Conservation (phyloP, 1,140 invertebrate species). For the Maconellicoccus hirsutus region DNA sequence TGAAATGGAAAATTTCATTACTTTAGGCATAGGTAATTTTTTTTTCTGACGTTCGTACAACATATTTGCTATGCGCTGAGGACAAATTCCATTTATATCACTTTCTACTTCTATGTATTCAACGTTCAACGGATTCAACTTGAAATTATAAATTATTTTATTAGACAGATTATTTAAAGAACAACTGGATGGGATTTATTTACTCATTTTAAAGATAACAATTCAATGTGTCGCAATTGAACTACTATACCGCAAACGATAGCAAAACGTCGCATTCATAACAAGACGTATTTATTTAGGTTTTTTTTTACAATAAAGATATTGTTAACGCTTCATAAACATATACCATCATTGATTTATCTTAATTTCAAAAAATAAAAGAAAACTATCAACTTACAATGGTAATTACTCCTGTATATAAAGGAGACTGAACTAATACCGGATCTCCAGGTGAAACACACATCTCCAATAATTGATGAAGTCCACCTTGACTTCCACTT, state of each 20-base stretch:
- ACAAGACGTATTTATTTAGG: no score
- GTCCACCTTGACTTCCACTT: constrained; percentile 60
- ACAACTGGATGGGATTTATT: no score
- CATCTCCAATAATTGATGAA: constrained; percentile 58
- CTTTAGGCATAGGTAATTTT: constrained; percentile 34
- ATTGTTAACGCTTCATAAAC: no score
- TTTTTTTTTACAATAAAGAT: no score
- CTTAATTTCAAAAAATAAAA: no score
- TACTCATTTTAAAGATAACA: no score
- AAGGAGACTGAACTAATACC: constrained; percentile 53
- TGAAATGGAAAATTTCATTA: constrained; percentile 24
- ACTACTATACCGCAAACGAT: no score
- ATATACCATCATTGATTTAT: no score
- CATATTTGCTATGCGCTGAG: constrained; percentile 36
- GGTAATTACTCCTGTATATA: constrained; percentile 54
- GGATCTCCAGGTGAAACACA: constrained; percentile 52
- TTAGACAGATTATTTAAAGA: neutral
- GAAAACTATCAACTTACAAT: no score
- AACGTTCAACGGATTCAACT: constrained; percentile 42
- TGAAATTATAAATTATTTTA: constrained; percentile 24
- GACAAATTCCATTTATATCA: constrained; percentile 41
- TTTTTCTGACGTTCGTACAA: constrained; percentile 35
- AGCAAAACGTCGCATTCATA: neutral
- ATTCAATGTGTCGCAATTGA: no score
- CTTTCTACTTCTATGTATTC: constrained; percentile 41